Percentiles rank a stretch among this genome's conserved stretches.
These are phyloP conservation scores for Sylvilagus bachmani DNA, from an alignment of 2,113 vertebrate species.

Conservation along the genomic window DNA sequence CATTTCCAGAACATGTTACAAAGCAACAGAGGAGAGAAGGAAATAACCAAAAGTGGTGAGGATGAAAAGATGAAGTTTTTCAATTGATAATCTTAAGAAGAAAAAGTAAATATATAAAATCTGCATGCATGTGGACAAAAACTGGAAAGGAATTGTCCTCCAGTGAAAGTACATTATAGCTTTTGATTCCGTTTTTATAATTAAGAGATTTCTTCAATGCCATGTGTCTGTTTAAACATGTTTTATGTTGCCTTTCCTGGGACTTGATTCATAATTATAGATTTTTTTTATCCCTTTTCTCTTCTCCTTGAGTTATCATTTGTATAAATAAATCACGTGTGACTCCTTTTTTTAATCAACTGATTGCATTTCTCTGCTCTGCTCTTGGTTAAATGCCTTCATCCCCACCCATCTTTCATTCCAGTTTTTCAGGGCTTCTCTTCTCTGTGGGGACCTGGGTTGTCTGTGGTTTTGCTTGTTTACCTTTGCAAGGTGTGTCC, in stretches of 20 bases:
- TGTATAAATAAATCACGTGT: background rate
- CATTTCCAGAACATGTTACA: background rate
- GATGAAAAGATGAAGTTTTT: background rate
- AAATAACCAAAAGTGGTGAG: background rate
- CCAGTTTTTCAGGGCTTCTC: rapidly evolving
- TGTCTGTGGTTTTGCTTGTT: background rate
- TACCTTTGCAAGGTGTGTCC: background rate
- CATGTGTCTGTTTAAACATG: background rate
- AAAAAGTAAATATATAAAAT: background rate
- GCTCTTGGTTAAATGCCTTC: background rate
- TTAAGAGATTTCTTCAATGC: background rate
- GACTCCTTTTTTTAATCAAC: background rate
- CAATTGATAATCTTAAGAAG: background rate
- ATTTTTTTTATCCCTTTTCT: background rate
- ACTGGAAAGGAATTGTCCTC: background rate
- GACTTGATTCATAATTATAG: background rate
- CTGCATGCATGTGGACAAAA: background rate
- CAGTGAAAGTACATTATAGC: background rate
- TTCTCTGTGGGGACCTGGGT: background rate
- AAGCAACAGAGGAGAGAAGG: background rate
- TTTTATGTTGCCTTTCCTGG: conserved; percentile 4
- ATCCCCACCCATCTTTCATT: background rate
- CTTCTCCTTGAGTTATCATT: background rate
- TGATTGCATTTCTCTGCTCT: background rate
- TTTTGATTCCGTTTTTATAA: background rate